phyloP scores from a whole-genome alignment of 2,797 vertebrate species.

The Petrocephalus sullivani region DNA sequence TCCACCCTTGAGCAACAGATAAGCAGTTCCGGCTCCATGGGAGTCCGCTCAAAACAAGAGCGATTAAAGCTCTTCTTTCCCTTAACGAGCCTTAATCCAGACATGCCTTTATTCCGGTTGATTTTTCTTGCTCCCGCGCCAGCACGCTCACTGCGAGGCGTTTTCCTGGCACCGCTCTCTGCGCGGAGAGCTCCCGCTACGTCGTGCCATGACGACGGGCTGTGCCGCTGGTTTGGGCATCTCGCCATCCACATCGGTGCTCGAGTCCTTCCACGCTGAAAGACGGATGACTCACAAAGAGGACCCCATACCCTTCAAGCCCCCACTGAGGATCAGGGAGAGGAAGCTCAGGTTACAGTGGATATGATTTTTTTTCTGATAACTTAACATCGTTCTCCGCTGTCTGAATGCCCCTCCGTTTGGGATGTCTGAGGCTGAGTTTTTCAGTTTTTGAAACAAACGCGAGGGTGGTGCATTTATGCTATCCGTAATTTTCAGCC shows the following conservation, averaged over 20 bases:
- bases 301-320: background rate
- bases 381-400: background rate
- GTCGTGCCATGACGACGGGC: constrained; percentile 31
- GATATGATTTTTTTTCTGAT: background rate
- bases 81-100: constrained; percentile 68
- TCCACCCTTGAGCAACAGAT: constrained; percentile 65
- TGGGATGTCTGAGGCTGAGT: background rate
- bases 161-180: constrained; percentile 42
- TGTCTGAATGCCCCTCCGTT: background rate
- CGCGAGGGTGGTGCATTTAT: background rate
- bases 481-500: background rate
- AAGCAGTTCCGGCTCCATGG: constrained; percentile 59
- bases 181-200: constrained; percentile 41
- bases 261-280: background rate
- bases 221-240: background rate
- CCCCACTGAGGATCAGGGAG: background rate
- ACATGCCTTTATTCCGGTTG: constrained; percentile 66
- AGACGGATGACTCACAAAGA: background rate
- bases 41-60: constrained; percentile 55
- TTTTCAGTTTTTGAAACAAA: background rate
- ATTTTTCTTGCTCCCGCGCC: constrained; percentile 52
- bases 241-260: background rate
- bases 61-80: constrained; percentile 62
- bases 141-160: constrained; percentile 43
- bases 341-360: background rate